Evolutionary conservation across 2,113 vertebrate species (phyloP).

Genomic region (Campylomormyrus numenius): DNA sequence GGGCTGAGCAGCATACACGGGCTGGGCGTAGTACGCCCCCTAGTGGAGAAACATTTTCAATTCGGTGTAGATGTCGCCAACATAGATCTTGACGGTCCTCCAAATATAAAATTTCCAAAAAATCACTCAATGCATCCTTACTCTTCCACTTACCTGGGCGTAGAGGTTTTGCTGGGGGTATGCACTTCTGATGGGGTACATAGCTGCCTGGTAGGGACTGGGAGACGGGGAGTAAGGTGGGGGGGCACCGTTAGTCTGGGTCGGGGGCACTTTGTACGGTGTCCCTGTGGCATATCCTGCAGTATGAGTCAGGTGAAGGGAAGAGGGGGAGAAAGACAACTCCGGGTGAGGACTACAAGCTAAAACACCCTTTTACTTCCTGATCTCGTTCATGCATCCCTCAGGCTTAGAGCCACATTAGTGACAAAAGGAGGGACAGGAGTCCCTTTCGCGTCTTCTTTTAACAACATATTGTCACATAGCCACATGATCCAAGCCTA

Average conservation of each 20-base stretch:
- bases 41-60: constrained; percentile 38
- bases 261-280: constrained; percentile 93
- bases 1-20: constrained; percentile 93
- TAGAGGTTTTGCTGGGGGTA: constrained; percentile 97
- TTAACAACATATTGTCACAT: background rate
- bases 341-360: background rate
- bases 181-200: constrained; percentile 99
- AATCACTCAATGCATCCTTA: background rate
- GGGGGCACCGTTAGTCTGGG: constrained; percentile 89
- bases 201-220: constrained; percentile 88
- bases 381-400: background rate
- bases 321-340: background rate
- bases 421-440: background rate
- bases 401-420: background rate
- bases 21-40: constrained; percentile 97
- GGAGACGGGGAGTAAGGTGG: constrained; percentile 94
- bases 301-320: background rate
- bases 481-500: background rate
- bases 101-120: background rate
- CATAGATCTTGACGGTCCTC: background rate
- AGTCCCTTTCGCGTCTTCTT: background rate
- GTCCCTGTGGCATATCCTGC: constrained; percentile 92
- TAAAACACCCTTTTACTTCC: background rate
- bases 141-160: constrained; percentile 73
- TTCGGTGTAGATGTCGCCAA: background rate